Conservation (phyloP, 2,888 invertebrate species). For the Carterocephalus palaemon region DNA sequence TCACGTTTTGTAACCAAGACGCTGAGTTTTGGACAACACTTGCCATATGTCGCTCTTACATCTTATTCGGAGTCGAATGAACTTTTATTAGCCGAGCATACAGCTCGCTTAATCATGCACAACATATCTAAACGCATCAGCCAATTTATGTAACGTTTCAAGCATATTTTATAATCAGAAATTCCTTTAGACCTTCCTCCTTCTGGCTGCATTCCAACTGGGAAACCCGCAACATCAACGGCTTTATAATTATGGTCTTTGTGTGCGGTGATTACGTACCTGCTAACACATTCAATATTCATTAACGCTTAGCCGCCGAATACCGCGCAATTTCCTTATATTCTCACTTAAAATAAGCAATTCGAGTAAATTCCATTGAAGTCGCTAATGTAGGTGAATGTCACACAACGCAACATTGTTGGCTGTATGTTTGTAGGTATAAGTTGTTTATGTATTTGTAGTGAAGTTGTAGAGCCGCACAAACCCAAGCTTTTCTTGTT, state of each 20-base stretch:
- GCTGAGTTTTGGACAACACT: slow-evolving; percentile 6
- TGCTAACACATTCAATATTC: slow-evolving; percentile 43
- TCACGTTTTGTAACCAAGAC: slow-evolving; percentile 4
- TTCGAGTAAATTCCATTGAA: slow-evolving; percentile 17
- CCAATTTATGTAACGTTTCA: slow-evolving; percentile 25
- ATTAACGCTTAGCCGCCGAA: slow-evolving; percentile 36
- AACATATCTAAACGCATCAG: slow-evolving; percentile 9
- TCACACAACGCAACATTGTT: slow-evolving; percentile 46
- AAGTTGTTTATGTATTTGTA: slow-evolving; percentile 49
- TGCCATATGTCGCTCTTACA: slow-evolving; percentile 1
- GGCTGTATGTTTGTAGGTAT: slow-evolving; percentile 48
- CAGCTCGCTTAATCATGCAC: slow-evolving; percentile 7
- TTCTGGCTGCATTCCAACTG: slow-evolving; percentile 71
- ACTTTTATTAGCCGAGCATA: slow-evolving; percentile 5
- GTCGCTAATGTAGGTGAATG: slow-evolving; percentile 44
- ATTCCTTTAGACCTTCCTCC: slow-evolving; percentile 71
- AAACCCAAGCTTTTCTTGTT: slow-evolving; percentile 59
- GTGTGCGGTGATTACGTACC: slow-evolving; percentile 56
- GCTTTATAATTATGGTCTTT: slow-evolving; percentile 69
- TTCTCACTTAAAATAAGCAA: slow-evolving; percentile 4
- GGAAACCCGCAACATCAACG: slow-evolving; percentile 70
- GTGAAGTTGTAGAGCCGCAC: slow-evolving; percentile 51
- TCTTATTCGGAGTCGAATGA: slow-evolving; percentile 8
- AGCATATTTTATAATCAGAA: slow-evolving; percentile 55
- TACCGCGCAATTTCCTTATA: neutral